Conservation (phyloP, 1,140 invertebrate species). For the Hycleus cichorii region DNA sequence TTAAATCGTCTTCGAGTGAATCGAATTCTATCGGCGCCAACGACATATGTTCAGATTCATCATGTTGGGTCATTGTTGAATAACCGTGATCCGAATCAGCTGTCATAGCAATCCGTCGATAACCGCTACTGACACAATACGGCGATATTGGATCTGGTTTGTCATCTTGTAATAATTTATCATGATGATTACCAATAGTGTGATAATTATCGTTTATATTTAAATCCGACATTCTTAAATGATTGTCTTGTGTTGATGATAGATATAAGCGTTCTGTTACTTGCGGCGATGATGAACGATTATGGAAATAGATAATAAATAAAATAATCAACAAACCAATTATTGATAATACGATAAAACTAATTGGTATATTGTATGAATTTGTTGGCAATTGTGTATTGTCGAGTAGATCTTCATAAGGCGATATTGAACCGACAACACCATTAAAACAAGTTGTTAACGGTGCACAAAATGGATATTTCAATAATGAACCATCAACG, state of each 20-base stretch:
- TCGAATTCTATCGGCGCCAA: conserved; percentile 59
- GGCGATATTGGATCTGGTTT: conserved; percentile 66
- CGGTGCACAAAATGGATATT: conserved; percentile 68
- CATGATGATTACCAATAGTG: conserved; percentile 49
- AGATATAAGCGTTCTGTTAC: conserved; percentile 45
- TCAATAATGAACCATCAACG: conserved; percentile 62
- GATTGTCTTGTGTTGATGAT: conserved; percentile 45
- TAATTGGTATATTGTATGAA: conserved; percentile 13
- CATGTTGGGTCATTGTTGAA: conserved; percentile 90
- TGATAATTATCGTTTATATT: conserved; percentile 46
- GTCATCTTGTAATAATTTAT: conserved; percentile 51
- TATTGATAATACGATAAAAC: conserved; percentile 6
- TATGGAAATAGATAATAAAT: conserved; percentile 52
- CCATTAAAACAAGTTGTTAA: conserved; percentile 79
- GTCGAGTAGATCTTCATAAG: conserved; percentile 63
- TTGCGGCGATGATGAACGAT: conserved; percentile 52
- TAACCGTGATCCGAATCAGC: conserved; percentile 91
- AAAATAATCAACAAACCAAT: conserved; percentile 47
- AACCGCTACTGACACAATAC: conserved; percentile 76
- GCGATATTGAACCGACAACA: conserved; percentile 69
- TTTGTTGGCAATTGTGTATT: conserved; percentile 28
- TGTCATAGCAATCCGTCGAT: conserved; percentile 68
- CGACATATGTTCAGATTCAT: conserved; percentile 68
- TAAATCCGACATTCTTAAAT: conserved; percentile 39
- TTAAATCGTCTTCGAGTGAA: conserved; percentile 48